phyloP scores from a whole-genome alignment of 2,113 vertebrate genomes.

The Phyllostomus discolor region DNA sequence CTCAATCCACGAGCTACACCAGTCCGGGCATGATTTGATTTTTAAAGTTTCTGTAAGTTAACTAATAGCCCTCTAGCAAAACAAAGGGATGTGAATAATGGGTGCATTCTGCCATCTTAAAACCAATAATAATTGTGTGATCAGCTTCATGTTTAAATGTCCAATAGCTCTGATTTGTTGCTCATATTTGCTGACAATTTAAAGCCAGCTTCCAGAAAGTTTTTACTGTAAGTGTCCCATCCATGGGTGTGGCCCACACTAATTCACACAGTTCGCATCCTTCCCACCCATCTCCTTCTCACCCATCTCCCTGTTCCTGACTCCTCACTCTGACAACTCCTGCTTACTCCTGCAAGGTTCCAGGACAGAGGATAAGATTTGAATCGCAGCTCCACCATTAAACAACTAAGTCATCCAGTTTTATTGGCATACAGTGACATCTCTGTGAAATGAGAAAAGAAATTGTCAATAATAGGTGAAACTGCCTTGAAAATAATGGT shows the following conservation, averaged over 20 bases:
- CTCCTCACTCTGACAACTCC: not conserved
- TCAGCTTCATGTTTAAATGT: not conserved
- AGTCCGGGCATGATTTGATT: not conserved
- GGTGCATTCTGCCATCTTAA: not conserved
- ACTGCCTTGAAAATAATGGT: not conserved
- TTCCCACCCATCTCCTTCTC: not conserved
- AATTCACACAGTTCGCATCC: not conserved
- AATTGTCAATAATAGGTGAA: not conserved
- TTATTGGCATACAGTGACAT: not conserved
- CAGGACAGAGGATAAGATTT: not conserved
- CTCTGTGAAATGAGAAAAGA: not conserved
- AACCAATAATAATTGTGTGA: not conserved
- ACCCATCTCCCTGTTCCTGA: accelerated
- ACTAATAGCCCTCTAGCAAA: not conserved
- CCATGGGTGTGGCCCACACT: not conserved
- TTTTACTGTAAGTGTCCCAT: accelerated
- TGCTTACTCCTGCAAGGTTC: not conserved
- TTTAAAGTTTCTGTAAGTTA: not conserved
- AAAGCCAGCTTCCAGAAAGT: not conserved
- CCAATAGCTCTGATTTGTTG: not conserved
- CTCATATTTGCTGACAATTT: not conserved
- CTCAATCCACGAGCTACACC: no score
- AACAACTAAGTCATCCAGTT: not conserved
- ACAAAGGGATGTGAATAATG: not conserved
- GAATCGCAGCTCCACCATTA: not conserved